These are phyloP conservation scores for Telmatherina bonti DNA, from an alignment of 2,797 vertebrate species.

Conservation along the genomic window DNA sequence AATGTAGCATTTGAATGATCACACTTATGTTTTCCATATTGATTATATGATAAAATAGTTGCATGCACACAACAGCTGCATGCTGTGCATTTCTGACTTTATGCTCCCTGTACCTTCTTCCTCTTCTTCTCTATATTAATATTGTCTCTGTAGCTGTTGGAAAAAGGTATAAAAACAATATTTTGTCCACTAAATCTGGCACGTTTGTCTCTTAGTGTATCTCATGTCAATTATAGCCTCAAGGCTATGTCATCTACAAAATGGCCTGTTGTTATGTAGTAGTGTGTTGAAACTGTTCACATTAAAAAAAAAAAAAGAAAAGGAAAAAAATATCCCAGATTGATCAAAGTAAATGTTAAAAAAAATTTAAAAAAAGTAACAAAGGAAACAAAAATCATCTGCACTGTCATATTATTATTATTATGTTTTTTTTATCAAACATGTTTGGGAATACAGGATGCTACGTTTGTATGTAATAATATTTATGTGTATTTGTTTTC, in stretches of 20 bases:
- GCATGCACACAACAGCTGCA: conserved; percentile 80
- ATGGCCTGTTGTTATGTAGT: conserved; percentile 47
- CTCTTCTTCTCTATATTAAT: conserved; percentile 67
- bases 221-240: conserved; percentile 36
- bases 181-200: conserved; percentile 50
- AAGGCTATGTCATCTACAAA: conserved; percentile 34
- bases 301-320: conserved; percentile 31
- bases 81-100: conserved; percentile 74
- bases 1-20: conserved; percentile 79
- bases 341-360: conserved; percentile 35
- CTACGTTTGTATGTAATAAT: conserved; percentile 65
- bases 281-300: conserved; percentile 39
- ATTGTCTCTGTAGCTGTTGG: conserved; percentile 59
- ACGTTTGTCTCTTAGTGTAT: conserved; percentile 52
- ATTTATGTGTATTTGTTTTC: conserved; percentile 55
- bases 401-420: too few species aligned
- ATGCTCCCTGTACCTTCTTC: conserved; percentile 45
- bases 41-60: conserved; percentile 68
- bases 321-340: conserved; percentile 20
- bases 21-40: conserved; percentile 58
- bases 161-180: conserved; percentile 49
- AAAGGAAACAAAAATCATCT: conserved; percentile 5
- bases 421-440: conserved; percentile 41
- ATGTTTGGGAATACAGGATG: conserved; percentile 43
- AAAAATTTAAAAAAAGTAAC: too few species aligned